Evolutionary conservation across 2,797 vertebrate species (phyloP).

Genomic region (Triplophysa bombifrons): DNA sequence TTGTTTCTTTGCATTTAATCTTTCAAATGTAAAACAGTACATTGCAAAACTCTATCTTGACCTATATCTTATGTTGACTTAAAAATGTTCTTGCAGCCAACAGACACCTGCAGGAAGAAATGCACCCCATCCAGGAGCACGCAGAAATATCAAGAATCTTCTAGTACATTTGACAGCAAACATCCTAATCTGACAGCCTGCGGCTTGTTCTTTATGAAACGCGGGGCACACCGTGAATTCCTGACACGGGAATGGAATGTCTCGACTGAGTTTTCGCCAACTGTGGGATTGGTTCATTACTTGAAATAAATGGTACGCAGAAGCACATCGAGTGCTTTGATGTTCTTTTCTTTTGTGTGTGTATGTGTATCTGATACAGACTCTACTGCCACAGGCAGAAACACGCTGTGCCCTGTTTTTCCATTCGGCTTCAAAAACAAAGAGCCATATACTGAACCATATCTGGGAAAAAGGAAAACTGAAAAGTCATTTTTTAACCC

Average conservation of each 20-base stretch:
- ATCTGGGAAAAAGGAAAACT: conserved; percentile 14
- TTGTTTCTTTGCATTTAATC: not conserved
- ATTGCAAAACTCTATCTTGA: no score
- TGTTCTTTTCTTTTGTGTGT: conserved; percentile 11
- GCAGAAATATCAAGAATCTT: not conserved
- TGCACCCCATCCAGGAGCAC: not conserved
- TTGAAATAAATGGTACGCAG: conserved; percentile 34
- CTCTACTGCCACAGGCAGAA: conserved; percentile 36
- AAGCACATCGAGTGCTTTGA: conserved; percentile 46
- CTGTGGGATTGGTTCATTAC: not conserved
- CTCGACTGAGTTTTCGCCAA: not conserved
- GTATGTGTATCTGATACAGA: conserved; percentile 21
- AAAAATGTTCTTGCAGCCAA: no score
- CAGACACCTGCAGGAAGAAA: conserved; percentile 18
- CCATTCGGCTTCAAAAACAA: conserved; percentile 46
- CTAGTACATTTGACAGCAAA: not conserved
- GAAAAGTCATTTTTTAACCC: conserved; percentile 38
- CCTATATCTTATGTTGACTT: no score
- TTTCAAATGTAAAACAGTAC: no score
- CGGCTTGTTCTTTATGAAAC: not conserved
- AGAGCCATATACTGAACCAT: conserved; percentile 44
- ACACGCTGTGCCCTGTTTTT: conserved; percentile 40
- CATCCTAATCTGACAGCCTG: not conserved
- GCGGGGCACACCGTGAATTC: not conserved
- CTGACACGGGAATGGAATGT: conserved; percentile 15